Conservation (phyloP, 2,797 vertebrate genomes). For the Onychomys torridus region DNA sequence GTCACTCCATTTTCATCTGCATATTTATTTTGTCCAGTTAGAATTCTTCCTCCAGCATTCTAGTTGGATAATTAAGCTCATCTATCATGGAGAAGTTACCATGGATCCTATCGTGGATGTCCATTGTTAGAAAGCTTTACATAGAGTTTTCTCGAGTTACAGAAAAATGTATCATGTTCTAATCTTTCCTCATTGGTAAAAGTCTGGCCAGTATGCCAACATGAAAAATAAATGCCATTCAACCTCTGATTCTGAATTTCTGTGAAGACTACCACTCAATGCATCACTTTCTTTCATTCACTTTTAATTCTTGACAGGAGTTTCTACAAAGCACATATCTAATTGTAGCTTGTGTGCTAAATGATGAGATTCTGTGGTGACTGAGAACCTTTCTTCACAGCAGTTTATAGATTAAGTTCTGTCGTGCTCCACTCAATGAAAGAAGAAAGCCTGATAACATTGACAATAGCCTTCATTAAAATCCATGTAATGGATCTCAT, state of each 20-base stretch:
- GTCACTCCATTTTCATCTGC: neutral
- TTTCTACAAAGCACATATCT: constrained; percentile 76
- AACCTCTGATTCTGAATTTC: constrained; percentile 51
- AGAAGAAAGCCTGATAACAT: constrained; percentile 84
- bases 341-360: constrained; percentile 81
- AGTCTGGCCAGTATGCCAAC: neutral
- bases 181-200: constrained; percentile 26
- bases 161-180: constrained; percentile 16
- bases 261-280: constrained; percentile 35
- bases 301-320: constrained; percentile 67
- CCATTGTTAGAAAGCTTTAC: neutral
- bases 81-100: neutral
- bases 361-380: constrained; percentile 76
- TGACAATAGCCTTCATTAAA: constrained; percentile 87
- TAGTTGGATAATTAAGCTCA: neutral
- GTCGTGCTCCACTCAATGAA: constrained; percentile 82
- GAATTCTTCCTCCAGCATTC: neutral
- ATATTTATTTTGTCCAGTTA: neutral
- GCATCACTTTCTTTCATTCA: constrained; percentile 73
- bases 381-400: constrained; percentile 72
- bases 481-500: constrained; percentile 86
- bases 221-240: constrained; percentile 27
- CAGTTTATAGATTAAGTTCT: constrained; percentile 86
- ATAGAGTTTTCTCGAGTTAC: constrained; percentile 44
- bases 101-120: neutral